These are phyloP conservation scores for Drosophila pseudoobscura DNA, from an alignment of 1,140 invertebrate genomes.

Conservation along the genomic window DNA sequence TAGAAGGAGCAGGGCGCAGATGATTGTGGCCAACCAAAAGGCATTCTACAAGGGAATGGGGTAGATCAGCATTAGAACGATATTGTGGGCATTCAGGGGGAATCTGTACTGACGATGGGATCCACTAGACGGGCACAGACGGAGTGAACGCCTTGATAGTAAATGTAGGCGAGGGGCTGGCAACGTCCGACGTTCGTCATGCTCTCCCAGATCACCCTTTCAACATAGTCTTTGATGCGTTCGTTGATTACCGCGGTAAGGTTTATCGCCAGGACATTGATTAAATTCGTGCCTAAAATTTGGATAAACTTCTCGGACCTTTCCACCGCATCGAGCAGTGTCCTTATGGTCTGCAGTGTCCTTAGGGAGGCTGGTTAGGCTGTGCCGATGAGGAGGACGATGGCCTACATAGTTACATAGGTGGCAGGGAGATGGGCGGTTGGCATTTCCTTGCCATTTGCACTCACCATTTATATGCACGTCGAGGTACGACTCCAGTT, in stretches of 20 bases:
- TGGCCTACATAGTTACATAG: constrained; percentile 85
- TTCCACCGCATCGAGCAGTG: constrained; percentile 87
- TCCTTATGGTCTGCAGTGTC: constrained; percentile 86
- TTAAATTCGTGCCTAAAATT: constrained; percentile 84
- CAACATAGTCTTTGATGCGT: constrained; percentile 87
- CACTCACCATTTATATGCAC: constrained; percentile 86
- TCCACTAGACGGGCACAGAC: constrained; percentile 90
- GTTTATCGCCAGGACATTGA: constrained; percentile 7
- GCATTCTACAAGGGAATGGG: constrained; percentile 88
- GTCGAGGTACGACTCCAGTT: constrained; percentile 87
- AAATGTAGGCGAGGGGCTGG: constrained; percentile 89
- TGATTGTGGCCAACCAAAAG: constrained; percentile 93
- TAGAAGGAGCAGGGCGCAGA: constrained; percentile 91
- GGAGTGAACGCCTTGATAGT: constrained; percentile 89
- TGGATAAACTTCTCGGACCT: constrained; percentile 88
- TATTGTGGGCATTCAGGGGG: too few relatives aligned
- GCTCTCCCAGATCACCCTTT: constrained; percentile 85
- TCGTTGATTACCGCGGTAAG: constrained; percentile 59
- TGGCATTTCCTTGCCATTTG: neutral
- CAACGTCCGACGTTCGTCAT: constrained; percentile 88
- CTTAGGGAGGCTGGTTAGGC: constrained; percentile 74
- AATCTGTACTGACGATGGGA: constrained; percentile 89
- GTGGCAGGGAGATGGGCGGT: too few relatives aligned
- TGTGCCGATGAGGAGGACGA: neutral
- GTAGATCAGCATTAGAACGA: too few relatives aligned